Conservation (phyloP, 2,113 vertebrate genomes). For the Phylloscopus whistleri region DNA sequence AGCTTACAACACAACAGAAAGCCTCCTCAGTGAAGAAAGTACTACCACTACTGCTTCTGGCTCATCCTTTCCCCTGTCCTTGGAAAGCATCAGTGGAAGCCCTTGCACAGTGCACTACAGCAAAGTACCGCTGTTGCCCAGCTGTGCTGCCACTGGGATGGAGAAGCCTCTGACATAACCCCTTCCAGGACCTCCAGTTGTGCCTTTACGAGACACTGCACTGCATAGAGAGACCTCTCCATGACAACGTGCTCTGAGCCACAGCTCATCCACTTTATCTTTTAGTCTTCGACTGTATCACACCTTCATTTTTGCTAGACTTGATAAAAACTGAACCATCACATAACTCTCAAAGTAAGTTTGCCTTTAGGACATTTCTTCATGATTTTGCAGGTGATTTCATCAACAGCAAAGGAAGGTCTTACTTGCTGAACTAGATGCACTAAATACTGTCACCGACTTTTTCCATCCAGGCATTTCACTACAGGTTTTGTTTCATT, state of each 20-base stretch:
- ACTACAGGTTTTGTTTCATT: background rate
- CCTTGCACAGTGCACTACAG: background rate
- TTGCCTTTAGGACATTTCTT: background rate
- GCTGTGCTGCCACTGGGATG: background rate
- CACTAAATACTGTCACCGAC: background rate
- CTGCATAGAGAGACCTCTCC: background rate
- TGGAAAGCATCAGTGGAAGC: background rate
- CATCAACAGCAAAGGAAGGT: background rate
- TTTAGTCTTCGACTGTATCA: background rate
- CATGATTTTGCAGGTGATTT: background rate
- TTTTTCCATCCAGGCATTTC: background rate
- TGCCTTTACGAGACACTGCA: background rate
- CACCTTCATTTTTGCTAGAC: background rate
- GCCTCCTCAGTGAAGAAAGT: background rate
- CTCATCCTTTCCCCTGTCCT: background rate
- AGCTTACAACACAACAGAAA: background rate
- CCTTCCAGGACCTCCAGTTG: background rate
- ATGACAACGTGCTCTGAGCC: rapidly evolving
- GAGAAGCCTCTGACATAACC: background rate
- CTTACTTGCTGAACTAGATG: background rate
- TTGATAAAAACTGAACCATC: background rate
- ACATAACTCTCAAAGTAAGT: background rate
- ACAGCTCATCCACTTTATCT: background rate
- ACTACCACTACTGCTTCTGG: background rate
- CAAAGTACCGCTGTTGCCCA: background rate